Conservation (phyloP, 2,888 invertebrate species). For the Meganola albula region DNA sequence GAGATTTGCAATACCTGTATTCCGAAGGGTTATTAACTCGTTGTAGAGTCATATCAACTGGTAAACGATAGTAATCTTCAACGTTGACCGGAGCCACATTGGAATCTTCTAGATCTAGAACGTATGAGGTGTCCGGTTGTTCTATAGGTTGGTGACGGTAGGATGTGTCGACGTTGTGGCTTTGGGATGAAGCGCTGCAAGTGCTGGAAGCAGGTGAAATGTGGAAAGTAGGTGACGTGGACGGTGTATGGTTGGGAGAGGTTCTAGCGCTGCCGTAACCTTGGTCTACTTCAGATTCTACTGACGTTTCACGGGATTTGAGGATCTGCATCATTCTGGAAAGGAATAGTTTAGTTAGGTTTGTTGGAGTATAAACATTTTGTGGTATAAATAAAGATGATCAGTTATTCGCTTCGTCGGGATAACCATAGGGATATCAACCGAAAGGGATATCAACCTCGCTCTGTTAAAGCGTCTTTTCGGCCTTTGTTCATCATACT, state of each 20-base stretch:
- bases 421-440: conserved; percentile 67
- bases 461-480: conserved; percentile 39
- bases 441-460: conserved; percentile 59
- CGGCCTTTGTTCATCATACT: conserved; percentile 58
- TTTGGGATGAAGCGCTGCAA: conserved; percentile 43
- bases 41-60: conserved; percentile 48
- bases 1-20: conserved; percentile 54
- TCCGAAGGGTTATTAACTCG: conserved; percentile 49
- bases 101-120: conserved; percentile 43
- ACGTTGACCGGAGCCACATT: conserved; percentile 28
- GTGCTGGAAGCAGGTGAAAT: conserved; percentile 48
- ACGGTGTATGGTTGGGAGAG: conserved; percentile 56
- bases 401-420: conserved; percentile 61
- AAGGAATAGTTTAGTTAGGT: conserved; percentile 5
- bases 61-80: conserved; percentile 42
- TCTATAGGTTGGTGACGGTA: conserved; percentile 44
- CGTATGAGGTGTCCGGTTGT: conserved; percentile 33
- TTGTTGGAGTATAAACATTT: not conserved
- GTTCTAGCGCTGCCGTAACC: conserved; percentile 63
- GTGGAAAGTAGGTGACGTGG: conserved; percentile 49
- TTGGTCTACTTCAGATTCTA: conserved; percentile 54
- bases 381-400: not conserved
- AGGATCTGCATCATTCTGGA: conserved; percentile 69
- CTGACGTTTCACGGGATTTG: conserved; percentile 48
- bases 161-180: conserved; percentile 30